phyloP scores from a whole-genome alignment of 2,113 vertebrate species.

The Redunca redunca region DNA sequence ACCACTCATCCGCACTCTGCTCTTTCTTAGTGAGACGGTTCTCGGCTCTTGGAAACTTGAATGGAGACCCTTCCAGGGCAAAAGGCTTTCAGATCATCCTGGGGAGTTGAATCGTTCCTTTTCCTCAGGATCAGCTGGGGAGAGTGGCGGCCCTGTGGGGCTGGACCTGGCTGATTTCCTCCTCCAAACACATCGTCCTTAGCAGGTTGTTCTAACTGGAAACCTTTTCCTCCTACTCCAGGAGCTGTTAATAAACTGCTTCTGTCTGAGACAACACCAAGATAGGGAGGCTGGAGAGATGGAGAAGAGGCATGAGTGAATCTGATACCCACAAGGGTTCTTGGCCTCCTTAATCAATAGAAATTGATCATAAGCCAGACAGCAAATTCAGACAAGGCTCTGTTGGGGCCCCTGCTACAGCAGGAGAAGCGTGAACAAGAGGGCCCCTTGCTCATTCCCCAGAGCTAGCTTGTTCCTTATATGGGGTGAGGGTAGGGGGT shows the following conservation, averaged over 20 bases:
- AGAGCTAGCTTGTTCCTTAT: background rate
- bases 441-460: background rate
- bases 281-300: background rate
- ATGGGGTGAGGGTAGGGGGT: background rate
- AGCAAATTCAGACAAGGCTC: background rate
- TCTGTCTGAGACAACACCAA: background rate
- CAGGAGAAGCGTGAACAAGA: background rate
- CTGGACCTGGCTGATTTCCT: background rate
- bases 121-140: background rate
- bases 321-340: background rate
- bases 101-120: background rate
- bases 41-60: background rate
- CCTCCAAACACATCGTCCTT: background rate
- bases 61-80: background rate
- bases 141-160: background rate
- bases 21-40: background rate
- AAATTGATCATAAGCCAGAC: background rate
- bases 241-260: background rate
- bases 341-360: background rate
- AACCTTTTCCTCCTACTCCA: background rate
- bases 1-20: fast-evolving
- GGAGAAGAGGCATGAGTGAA: background rate
- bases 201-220: background rate
- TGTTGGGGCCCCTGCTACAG: background rate
- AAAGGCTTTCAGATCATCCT: background rate